Percentiles rank a stretch among this genome's conserved stretches.
phyloP scores from a whole-genome alignment of 2,113 vertebrate genomes.

The Macroglossus sobrinus region DNA sequence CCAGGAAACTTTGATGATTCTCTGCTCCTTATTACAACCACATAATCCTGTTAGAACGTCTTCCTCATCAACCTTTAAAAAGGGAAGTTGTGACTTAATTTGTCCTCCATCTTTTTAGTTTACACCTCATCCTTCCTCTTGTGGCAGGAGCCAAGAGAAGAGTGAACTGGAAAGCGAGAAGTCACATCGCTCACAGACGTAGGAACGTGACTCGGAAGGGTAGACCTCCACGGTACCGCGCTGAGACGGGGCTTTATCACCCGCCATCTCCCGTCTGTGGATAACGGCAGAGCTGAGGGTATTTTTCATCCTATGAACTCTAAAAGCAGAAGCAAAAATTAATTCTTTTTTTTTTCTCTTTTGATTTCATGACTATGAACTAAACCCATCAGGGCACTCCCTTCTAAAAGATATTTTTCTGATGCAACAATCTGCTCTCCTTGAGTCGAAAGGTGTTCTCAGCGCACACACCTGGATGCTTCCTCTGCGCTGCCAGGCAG shows the following conservation, averaged over 20 bases:
- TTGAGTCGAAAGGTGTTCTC: neutral
- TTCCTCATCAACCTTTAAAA: neutral
- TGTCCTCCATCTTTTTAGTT: neutral
- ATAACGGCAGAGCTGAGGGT: constrained; percentile 42
- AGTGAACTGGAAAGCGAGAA: neutral
- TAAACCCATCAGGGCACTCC: neutral
- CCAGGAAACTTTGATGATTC: neutral
- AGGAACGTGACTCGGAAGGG: neutral
- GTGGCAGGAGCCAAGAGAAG: neutral
- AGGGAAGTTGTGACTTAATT: neutral
- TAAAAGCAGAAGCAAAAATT: neutral
- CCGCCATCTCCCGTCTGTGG: constrained; percentile 67
- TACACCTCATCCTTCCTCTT: neutral
- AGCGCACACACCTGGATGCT: neutral
- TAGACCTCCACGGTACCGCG: neutral
- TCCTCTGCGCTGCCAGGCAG: neutral
- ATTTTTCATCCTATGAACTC: constrained; percentile 43
- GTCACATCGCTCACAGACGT: no score
- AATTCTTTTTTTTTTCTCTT: neutral
- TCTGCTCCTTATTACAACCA: neutral
- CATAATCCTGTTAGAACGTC: neutral
- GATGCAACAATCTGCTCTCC: neutral
- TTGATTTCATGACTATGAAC: neutral
- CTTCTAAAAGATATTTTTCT: neutral
- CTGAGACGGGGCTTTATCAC: neutral